These are phyloP conservation scores for Melitaea cinxia DNA, from an alignment of 1,140 invertebrate species.

Conservation along the genomic window DNA sequence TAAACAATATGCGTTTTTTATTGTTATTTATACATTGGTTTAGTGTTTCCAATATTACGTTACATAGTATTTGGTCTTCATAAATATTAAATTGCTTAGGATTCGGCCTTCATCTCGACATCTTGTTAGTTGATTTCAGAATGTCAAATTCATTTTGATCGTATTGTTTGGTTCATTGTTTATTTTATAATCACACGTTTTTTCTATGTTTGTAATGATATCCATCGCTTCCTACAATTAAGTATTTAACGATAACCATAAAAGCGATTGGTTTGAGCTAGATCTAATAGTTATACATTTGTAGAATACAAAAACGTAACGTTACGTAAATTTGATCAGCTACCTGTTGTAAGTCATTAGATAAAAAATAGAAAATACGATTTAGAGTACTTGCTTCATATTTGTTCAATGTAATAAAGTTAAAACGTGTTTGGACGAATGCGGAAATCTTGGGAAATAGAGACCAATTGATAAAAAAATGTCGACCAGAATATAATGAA, in stretches of 20 bases:
- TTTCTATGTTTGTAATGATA: slow-evolving; percentile 27
- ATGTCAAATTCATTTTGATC: slow-evolving; percentile 58
- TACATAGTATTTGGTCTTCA: slow-evolving; percentile 41
- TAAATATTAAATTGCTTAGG: slow-evolving; percentile 12
- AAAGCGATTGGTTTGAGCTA: neutral
- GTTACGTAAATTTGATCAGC: too few species aligned
- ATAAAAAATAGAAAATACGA: too few species aligned
- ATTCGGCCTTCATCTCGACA: slow-evolving; percentile 58
- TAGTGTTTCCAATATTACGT: slow-evolving; percentile 7
- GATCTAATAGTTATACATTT: neutral
- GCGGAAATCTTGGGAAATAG: too few species aligned
- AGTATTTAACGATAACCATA: neutral
- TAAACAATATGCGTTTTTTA: too few species aligned
- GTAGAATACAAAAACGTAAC: too few species aligned
- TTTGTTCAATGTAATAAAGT: too few species aligned
- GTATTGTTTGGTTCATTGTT: slow-evolving; percentile 58
- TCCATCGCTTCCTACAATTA: slow-evolving; percentile 22
- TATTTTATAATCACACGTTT: slow-evolving; percentile 37
- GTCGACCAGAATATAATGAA: too few species aligned
- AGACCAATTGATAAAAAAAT: too few species aligned
- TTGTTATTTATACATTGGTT: too few species aligned
- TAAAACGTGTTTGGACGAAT: too few species aligned
- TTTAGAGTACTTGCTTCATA: too few species aligned
- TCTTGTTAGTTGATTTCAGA: slow-evolving; percentile 60
- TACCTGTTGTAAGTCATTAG: too few species aligned